Base-by-base conservation (phyloP, 2,888 invertebrate genomes). In the Aphelenchoides bicaudatus region DNA sequence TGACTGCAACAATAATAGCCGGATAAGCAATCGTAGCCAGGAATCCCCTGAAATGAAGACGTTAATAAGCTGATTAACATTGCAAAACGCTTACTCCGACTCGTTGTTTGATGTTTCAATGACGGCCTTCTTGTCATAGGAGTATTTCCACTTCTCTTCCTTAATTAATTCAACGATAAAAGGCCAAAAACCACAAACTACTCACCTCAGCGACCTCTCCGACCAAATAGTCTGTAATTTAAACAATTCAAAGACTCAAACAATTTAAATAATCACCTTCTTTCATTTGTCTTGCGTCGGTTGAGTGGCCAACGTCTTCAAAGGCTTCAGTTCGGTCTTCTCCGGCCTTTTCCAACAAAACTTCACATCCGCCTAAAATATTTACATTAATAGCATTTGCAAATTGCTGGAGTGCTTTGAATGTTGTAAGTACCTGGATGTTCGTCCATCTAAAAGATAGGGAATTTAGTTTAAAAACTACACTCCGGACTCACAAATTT, bases 311-410 rank as follows among this genome's bases (percentile, higher is more conserved):
- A 34, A 78, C 72, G 55, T 78, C 78, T 54, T 78, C 77, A 58
- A 77, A 78, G 8, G 74, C 71, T 52, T 78, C 78, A 25, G 78
- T 78, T 37, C 71, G 70, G 52, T 78, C 78, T 28, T 67, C 60
- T 47, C 78, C 78, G 25, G 77, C 78, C 51, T 78, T 74, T 63
- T 78, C 78, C 47, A 78, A 67, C 25, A 78, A 67, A 34, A 78
- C 78, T 58, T 78, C 78, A 39, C 74, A 75, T 27, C 78, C 78
- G 58, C 78, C 78, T 47, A n/a, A n/a, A n/a, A n/a, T n/a, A n/a
- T n/a, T n/a, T n/a, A n/a, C n/a, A n/a, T n/a, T n/a, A n/a, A n/a
- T n/a, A n/a, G n/a, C n/a, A n/a, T n/a, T n/a, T n/a, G n/a, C n/a
- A n/a, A n/a, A n/a, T n/a, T n/a, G n/a, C n/a, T n/a, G n/a, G n/a